Evolutionary conservation across 2,113 vertebrate species (phyloP).

Genomic region (Ceyx cyanopectus): DNA sequence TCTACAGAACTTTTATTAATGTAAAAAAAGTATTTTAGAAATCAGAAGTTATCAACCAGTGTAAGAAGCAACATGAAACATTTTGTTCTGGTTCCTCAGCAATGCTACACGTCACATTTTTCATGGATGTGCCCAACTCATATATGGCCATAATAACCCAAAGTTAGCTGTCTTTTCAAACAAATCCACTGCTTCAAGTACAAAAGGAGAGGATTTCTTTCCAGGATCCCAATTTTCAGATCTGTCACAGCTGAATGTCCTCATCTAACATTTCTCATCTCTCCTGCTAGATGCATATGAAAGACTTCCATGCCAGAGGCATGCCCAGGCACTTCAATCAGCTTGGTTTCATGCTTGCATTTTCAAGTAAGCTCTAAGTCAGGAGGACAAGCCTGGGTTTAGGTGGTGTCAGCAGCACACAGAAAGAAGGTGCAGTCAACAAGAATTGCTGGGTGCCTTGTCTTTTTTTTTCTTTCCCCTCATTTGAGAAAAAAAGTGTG

Average conservation of each 20-base stretch:
- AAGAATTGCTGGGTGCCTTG: not conserved
- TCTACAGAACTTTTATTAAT: not conserved
- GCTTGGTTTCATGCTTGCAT: not conserved
- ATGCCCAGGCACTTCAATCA: not conserved
- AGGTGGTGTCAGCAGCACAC: not conserved
- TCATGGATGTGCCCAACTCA: not conserved
- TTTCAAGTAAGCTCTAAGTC: not conserved
- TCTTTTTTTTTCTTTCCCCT: not conserved
- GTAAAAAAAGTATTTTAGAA: not conserved
- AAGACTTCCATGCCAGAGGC: not conserved
- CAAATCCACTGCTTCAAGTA: not conserved
- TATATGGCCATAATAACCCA: not conserved
- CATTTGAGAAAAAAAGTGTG: not conserved
- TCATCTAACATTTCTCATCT: not conserved
- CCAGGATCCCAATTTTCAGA: not conserved
- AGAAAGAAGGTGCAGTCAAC: not conserved
- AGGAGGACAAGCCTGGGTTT: not conserved
- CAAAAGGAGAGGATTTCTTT: not conserved
- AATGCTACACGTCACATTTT: not conserved
- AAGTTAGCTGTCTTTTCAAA: not conserved
- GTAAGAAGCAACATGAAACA: not conserved
- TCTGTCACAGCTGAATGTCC: not conserved
- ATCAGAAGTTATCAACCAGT: not conserved
- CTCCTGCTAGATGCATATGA: not conserved
- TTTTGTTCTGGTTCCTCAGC: not conserved